phyloP scores from a whole-genome alignment of 2,888 invertebrate species.

The Drosophila paranaensis region DNA sequence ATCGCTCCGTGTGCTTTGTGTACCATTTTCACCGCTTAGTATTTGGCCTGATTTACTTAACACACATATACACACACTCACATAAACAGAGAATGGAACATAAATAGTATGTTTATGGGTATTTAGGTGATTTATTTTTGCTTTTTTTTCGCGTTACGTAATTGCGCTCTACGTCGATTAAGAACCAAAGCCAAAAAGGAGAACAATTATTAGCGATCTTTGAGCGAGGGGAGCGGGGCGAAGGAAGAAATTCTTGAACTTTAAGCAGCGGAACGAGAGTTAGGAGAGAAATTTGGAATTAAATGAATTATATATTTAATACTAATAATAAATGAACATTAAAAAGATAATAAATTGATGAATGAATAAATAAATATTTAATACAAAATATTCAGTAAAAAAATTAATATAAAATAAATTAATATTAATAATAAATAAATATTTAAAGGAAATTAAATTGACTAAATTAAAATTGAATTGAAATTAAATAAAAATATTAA shows the following conservation, averaged over 20 bases:
- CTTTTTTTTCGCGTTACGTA: constrained; percentile 21
- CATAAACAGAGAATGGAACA: background rate
- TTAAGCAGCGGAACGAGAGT: background rate
- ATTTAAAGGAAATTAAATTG: too few species aligned
- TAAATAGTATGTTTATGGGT: constrained; percentile 2
- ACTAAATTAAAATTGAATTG: too few species aligned
- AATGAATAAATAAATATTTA: too few species aligned
- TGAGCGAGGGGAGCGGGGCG: too few species aligned
- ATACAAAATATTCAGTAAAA: too few species aligned
- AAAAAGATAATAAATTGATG: too few species aligned
- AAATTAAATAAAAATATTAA: too few species aligned
- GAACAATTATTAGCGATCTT: background rate
- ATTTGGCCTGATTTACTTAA: constrained; percentile 43
- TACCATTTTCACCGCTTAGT: constrained; percentile 56
- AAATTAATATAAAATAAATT: too few species aligned
- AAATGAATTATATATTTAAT: background rate
- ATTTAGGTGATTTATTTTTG: constrained; percentile 9
- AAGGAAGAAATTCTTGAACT: too few species aligned
- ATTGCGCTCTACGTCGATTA: background rate
- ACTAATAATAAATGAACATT: background rate
- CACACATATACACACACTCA: background rate
- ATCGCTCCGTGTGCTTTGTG: constrained; percentile 30
- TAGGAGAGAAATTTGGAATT: background rate
- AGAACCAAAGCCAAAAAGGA: background rate
- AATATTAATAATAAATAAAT: too few species aligned